Base-by-base conservation (phyloP, 92 coral and sea anemone species). In the Scolanthus callimorphus region DNA sequence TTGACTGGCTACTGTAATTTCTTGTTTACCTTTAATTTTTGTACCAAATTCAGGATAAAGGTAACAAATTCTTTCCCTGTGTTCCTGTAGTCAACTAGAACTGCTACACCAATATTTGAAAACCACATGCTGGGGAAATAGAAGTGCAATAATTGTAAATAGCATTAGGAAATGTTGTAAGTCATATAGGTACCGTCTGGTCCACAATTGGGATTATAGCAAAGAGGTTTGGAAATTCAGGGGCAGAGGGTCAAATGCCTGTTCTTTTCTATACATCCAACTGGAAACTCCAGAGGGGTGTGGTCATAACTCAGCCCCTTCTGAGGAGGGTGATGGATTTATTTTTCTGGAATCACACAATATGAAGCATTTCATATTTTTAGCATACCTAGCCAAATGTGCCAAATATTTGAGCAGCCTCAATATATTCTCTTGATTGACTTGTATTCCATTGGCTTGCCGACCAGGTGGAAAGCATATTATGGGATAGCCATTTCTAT, bases 11-110 rank as follows among this genome's bases (percentile, higher is more conserved):
- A n/a, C n/a, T n/a, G n/a, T n/a, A n/a, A n/a, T n/a, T n/a, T n/a
- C n/a, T n/a, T n/a, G n/a, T n/a, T n/a, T 37, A 88, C 96, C 81
- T 88, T 86, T 30, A 88, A 64, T 17, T 49, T 55, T 29, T 83
- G 96, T 39, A 74, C 45, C 46, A 60, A 51, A 4, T 75, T 68
- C 29, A 88, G 24, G 12, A 88, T 64, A 13, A 62, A 65, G n/a
- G 73, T 57, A 28, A 84, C 57, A 0, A 49, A 67, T 34, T 75
- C 76, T 47, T 63, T 70, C 29, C 55, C 70, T 62, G 81, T 80
- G 54, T 22, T 68, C 27, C 86, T 75, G 51, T 81, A 71, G 79
- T 88, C 96, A 19, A 71, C 65, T 4, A 88, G 68, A 73, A 83
- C 44, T 1, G 83, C 69, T 20, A 88, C 71, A 23, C 90, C 82